Conservation (phyloP, 2,113 vertebrate genomes). For the Chrysemys picta region DNA sequence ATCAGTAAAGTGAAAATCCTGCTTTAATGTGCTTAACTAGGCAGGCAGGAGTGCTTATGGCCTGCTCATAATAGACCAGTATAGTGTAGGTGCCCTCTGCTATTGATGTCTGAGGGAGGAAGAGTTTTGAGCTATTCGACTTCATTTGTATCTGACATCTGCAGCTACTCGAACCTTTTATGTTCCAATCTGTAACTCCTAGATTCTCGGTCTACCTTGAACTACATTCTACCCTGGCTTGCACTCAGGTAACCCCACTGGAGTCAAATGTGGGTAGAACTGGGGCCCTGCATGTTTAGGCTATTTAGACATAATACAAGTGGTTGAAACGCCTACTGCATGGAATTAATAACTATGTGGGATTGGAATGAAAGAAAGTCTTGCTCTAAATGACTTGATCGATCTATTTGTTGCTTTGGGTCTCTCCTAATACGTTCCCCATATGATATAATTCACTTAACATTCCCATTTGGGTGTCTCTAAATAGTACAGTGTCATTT, state of each 20-base stretch:
- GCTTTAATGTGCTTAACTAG: background rate
- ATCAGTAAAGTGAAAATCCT: background rate
- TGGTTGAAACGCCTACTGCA: background rate
- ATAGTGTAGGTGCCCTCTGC: background rate
- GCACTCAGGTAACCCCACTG: background rate
- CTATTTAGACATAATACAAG: background rate
- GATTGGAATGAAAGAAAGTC: background rate
- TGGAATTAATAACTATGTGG: background rate
- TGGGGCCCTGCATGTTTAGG: background rate
- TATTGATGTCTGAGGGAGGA: background rate
- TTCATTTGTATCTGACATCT: background rate
- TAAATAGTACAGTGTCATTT: background rate
- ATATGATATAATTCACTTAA: background rate
- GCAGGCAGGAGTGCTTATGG: background rate
- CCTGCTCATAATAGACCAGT: background rate
- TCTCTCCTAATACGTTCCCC: conserved; percentile 36
- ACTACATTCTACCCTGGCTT: background rate
- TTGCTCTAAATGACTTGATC: background rate
- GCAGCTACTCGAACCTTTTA: background rate
- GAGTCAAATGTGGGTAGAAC: background rate
- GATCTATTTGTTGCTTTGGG: background rate
- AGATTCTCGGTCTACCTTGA: background rate
- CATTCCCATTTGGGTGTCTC: background rate
- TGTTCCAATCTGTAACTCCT: background rate
- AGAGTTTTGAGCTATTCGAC: background rate